Percentiles rank a stretch among this genome's conserved stretches.
These are phyloP conservation scores for Mechanitis mazaeus DNA, from an alignment of 2,888 invertebrate species.

Conservation along the genomic window DNA sequence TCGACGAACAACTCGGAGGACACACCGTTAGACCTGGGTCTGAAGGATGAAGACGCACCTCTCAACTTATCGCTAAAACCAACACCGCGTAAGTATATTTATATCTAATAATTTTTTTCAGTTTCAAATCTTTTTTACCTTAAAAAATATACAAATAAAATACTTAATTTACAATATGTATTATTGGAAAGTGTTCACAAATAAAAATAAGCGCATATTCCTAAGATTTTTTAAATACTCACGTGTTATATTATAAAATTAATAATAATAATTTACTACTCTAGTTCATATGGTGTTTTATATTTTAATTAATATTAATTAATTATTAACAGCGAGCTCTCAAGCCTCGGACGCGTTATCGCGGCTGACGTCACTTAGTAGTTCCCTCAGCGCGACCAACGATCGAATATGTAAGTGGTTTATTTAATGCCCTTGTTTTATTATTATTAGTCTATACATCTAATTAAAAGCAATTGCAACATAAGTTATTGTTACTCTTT, in stretches of 20 bases:
- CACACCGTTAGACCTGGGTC: constrained; percentile 69
- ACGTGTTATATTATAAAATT: too few relatives aligned
- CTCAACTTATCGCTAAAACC: constrained; percentile 90
- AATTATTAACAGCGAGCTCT: constrained; percentile 49
- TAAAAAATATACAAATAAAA: too few relatives aligned
- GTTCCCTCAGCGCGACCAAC: constrained; percentile 66
- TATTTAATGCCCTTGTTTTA: not conserved
- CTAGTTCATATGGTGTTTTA: too few relatives aligned
- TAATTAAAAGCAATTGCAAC: too few relatives aligned
- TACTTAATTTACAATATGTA: too few relatives aligned
- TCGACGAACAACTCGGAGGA: constrained; percentile 55
- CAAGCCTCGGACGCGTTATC: constrained; percentile 70
- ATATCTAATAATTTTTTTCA: not conserved
- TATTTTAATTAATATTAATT: not conserved
- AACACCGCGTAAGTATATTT: constrained; percentile 52
- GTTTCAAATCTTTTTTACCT: too few relatives aligned
- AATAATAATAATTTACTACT: too few relatives aligned
- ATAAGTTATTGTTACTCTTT: too few relatives aligned
- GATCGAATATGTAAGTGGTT: constrained; percentile 68
- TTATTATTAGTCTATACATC: not conserved
- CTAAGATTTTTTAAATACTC: too few relatives aligned
- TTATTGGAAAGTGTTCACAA: too few relatives aligned
- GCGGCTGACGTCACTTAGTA: constrained; percentile 77
- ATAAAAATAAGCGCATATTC: too few relatives aligned
- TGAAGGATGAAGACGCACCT: constrained; percentile 83